A percentile compares a stretch with the other conserved stretches of the same genome.
phyloP scores from a whole-genome alignment of 1,140 invertebrate genomes.

The Cydia strobilella region DNA sequence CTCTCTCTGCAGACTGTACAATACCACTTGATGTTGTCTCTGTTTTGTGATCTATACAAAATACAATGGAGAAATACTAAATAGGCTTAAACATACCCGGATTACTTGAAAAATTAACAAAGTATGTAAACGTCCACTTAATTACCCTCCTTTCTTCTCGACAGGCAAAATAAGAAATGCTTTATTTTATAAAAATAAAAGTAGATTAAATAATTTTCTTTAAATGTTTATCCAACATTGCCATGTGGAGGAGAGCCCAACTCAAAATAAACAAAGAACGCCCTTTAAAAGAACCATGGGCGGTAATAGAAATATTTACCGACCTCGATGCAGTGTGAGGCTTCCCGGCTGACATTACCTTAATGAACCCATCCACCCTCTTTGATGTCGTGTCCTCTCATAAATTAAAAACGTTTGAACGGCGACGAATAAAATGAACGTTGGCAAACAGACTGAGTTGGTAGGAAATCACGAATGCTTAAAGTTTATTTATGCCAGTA shows the following conservation, averaged over 20 bases:
- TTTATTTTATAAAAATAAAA: too few relatives aligned
- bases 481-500: not conserved
- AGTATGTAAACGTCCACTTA: too few relatives aligned
- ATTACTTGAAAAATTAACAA: too few relatives aligned
- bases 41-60: too few relatives aligned
- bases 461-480: not conserved
- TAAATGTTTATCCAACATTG: not conserved
- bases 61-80: too few relatives aligned
- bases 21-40: too few relatives aligned
- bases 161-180: too few relatives aligned
- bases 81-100: too few relatives aligned
- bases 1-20: too few relatives aligned
- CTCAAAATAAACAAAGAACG: conserved; percentile 8
- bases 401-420: conserved; percentile 30
- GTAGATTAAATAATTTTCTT: not conserved
- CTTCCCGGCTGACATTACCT: conserved; percentile 20
- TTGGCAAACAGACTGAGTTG: conserved; percentile 17
- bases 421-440: conserved; percentile 30
- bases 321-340: conserved; percentile 4
- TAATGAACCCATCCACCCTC: conserved; percentile 26
- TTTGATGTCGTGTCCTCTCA: conserved; percentile 31
- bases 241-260: not conserved
- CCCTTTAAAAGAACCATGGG: conserved; percentile 15
- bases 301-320: conserved; percentile 29
- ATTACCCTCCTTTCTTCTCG: too few relatives aligned